Percentiles rank a stretch among this genome's conserved stretches.
These are phyloP conservation scores for Hydrophis major DNA, from an alignment of 2,797 vertebrate species.

Conservation along the genomic window DNA sequence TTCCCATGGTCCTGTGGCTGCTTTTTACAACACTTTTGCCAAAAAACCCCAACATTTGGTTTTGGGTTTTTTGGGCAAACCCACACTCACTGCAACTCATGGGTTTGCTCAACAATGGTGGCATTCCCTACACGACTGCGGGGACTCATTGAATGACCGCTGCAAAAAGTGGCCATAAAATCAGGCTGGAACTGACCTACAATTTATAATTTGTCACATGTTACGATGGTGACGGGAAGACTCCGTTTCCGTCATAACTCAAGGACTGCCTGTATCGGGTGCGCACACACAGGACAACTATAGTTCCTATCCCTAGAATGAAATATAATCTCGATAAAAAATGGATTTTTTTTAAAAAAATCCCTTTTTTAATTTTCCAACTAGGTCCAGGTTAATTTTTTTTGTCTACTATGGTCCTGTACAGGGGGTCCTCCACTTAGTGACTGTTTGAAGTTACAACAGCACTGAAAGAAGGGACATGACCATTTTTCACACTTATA, in stretches of 20 bases:
- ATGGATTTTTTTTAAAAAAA: not conserved
- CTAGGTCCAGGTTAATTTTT: not conserved
- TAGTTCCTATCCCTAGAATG: not conserved
- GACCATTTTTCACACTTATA: no score
- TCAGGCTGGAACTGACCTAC: not conserved
- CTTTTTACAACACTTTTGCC: not conserved
- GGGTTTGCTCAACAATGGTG: not conserved
- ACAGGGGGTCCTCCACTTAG: not conserved
- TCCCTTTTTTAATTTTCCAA: not conserved
- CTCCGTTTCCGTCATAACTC: not conserved
- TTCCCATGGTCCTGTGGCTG: not conserved
- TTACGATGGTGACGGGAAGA: not conserved
- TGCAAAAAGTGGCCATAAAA: not conserved
- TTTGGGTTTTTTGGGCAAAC: not conserved
- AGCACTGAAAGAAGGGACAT: not conserved
- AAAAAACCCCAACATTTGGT: not conserved
- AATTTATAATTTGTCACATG: not conserved
- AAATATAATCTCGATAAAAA: not conserved
- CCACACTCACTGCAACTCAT: not conserved
- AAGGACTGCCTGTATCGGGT: not conserved
- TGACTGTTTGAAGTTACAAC: not conserved
- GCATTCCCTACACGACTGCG: rapidly evolving
- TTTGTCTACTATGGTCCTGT: not conserved
- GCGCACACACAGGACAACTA: not conserved
- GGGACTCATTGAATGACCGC: not conserved